A percentile compares a stretch with the other conserved stretches of the same genome.
Conservation (phyloP, 1,140 invertebrate species). For the Trichoplusia ni region DNA sequence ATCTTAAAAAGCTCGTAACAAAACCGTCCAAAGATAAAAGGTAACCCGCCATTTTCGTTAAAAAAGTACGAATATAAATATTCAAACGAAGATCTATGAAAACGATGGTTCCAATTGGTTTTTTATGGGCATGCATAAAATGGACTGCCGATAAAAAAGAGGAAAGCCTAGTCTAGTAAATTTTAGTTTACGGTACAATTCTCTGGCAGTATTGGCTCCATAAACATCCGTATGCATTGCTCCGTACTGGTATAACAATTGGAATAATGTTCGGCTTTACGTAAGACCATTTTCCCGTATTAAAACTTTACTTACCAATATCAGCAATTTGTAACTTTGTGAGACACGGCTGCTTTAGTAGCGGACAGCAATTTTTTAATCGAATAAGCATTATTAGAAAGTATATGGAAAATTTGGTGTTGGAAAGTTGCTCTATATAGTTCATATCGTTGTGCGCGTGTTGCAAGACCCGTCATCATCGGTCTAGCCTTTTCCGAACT, state of each 20-base stretch:
- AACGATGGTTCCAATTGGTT: constrained; percentile 48
- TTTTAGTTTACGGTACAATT: constrained; percentile 61
- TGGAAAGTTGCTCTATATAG: too few relatives aligned
- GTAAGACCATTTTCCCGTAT: constrained; percentile 43
- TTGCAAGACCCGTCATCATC: too few relatives aligned
- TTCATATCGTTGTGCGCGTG: too few relatives aligned
- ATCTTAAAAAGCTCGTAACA: background rate
- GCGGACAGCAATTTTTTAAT: background rate
- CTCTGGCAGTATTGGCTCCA: constrained; percentile 54
- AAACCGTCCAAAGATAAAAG: background rate
- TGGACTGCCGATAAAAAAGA: constrained; percentile 51
- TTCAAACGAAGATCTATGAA: constrained; percentile 33
- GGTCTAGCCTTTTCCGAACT: too few relatives aligned
- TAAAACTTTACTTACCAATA: constrained; percentile 44
- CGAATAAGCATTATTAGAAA: too few relatives aligned
- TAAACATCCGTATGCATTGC: constrained; percentile 63
- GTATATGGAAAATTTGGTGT: too few relatives aligned
- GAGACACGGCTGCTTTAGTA: constrained; percentile 1
- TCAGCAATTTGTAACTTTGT: constrained; percentile 38
- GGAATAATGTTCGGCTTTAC: constrained; percentile 55
- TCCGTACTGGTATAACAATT: constrained; percentile 54
- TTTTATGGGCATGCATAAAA: constrained; percentile 54
- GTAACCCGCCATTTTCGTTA: background rate
- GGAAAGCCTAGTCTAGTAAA: constrained; percentile 52
- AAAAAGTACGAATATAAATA: constrained; percentile 23